Evolutionary conservation across 2,113 vertebrate species (phyloP).

Genomic region (Urocolius indicus): DNA sequence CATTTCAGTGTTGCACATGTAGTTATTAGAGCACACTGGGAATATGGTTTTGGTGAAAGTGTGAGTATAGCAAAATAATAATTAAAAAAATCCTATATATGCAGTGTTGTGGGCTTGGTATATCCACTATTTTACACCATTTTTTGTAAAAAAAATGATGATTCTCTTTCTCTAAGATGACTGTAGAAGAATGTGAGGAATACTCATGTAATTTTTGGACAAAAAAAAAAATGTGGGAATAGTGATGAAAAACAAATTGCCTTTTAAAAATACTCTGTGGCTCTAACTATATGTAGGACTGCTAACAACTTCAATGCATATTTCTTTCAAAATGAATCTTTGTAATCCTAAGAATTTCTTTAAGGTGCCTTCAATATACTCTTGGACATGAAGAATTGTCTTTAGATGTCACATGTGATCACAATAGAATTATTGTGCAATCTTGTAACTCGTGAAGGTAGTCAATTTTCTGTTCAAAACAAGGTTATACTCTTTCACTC

Average conservation of each 20-base stretch:
- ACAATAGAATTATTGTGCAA: neutral
- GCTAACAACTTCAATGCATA: neutral
- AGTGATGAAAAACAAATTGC: neutral
- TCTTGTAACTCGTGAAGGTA: neutral
- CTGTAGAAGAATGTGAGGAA: neutral
- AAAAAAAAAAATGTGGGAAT: neutral
- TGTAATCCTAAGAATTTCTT: neutral
- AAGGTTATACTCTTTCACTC: neutral
- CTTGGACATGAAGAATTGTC: neutral
- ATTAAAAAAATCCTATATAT: neutral
- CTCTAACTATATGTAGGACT: neutral
- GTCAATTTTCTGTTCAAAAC: neutral
- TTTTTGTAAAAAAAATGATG: neutral
- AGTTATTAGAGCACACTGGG: neutral
- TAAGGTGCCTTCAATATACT: neutral
- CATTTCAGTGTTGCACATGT: neutral
- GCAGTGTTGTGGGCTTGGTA: neutral
- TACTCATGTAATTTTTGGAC: neutral
- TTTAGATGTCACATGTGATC: neutral
- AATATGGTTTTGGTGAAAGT: neutral
- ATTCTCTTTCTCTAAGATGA: neutral
- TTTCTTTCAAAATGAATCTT: neutral
- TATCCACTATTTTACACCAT: neutral
- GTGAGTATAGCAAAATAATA: neutral
- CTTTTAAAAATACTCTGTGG: neutral